Base-by-base conservation (phyloP, 30 jellyfish, hydroid and myxozoan genomes). In the Mastigias papua region DNA sequence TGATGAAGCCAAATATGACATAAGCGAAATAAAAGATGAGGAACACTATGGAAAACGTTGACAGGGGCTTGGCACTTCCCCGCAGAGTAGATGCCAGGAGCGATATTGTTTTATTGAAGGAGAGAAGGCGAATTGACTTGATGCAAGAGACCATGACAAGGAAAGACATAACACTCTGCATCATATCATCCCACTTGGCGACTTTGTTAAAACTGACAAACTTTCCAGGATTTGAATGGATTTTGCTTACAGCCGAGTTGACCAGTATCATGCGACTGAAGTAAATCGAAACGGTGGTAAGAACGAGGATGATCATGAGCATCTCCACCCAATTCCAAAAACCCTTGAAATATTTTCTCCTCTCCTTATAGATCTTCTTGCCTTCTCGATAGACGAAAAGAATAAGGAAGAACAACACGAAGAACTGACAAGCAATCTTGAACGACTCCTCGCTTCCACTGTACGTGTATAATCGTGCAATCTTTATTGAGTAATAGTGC, bases 141-240 rank as follows among this genome's bases (percentile, higher is more conserved):
- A 96, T 83, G 81, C 99, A 96, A 20, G 97, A 81, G 15, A 96
- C 78, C 82, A 96, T 32, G 10, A 96, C 99, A 42, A 96, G 86
- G 29, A 87, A 37, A 21, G 98, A 89, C 73, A 97, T 61, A 70
- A 91, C 76, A 80, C 78, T 73, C 27, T 86, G 81, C 31, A 96
- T 86, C 92, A 96, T 34, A 42, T 69, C 95, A 63, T 96, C 99
- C 99, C 99, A 96, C 32, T 87, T 94, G 35, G 97, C 97, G 51
- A 96, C 98, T 73, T 90, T 96, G 92, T 96, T 96, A 88, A 96
- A 96, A 82, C 99, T 96, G 86, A 91, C 98, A 70, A 96, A 96
- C 69, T 70, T 69, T 22, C 98, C 98, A 25, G 96, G 97, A 57
- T 77, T 80, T 0, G 91, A 77, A 25, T 96, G 90, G 81, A 96